phyloP scores from a whole-genome alignment of 2,888 invertebrate genomes.

The Druceiella hillmani region DNA sequence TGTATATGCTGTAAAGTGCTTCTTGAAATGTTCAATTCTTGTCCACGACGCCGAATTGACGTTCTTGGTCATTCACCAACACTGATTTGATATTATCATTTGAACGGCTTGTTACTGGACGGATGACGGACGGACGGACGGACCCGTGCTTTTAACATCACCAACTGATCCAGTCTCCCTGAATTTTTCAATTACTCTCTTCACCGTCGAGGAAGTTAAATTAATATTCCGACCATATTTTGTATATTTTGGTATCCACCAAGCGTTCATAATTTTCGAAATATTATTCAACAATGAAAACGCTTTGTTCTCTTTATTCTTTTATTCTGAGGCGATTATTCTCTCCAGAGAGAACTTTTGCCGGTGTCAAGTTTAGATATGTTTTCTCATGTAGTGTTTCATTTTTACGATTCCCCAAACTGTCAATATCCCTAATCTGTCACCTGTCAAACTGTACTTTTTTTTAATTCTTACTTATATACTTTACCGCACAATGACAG shows the following conservation, averaged over 20 bases:
- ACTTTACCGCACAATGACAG: too few species aligned
- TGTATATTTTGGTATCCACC: constrained; percentile 21
- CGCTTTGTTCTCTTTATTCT: constrained; percentile 15
- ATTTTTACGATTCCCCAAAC: too few species aligned
- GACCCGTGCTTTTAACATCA: constrained; percentile 21
- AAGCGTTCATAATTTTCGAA: constrained; percentile 23
- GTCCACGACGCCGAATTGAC: constrained; percentile 26
- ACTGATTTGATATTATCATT: constrained; percentile 24
- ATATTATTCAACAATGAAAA: too few species aligned
- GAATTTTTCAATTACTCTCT: constrained; percentile 28
- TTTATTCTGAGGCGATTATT: too few species aligned
- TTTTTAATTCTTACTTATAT: too few species aligned
- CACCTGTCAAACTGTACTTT: too few species aligned
- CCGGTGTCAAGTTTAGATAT: too few species aligned
- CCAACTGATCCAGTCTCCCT: constrained; percentile 27
- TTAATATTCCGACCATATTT: constrained; percentile 26
- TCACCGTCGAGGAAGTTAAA: constrained; percentile 27
- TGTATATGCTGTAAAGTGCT: constrained; percentile 25
- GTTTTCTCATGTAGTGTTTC: too few species aligned
- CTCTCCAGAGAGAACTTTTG: too few species aligned
- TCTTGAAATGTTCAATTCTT: constrained; percentile 24
- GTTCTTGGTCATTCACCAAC: constrained; percentile 26
- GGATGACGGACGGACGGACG: too few species aligned
- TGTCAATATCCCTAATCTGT: too few species aligned
- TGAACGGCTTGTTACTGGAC: constrained; percentile 23